Percentiles rank a stretch among this genome's conserved stretches.
Evolutionary conservation across 2,797 vertebrate species (phyloP).

Genomic region (Rhynchonycteris naso): DNA sequence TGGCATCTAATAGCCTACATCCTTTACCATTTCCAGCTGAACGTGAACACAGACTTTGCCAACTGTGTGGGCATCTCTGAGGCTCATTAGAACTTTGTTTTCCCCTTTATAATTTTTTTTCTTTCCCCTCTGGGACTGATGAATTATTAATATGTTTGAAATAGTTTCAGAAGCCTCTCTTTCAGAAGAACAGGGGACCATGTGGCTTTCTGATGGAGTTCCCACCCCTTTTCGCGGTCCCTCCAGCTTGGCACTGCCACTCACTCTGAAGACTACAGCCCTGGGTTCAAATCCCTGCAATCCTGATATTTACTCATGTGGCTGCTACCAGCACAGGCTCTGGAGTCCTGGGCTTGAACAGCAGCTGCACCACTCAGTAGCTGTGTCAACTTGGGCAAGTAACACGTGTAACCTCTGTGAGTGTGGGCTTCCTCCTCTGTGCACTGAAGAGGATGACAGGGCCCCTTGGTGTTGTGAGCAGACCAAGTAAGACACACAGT

Average conservation of each 20-base stretch:
- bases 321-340: not conserved
- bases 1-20: too few relatives aligned
- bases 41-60: constrained; percentile 17
- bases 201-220: constrained; percentile 10
- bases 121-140: constrained; percentile 45
- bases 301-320: not conserved
- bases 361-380: not conserved
- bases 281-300: not conserved
- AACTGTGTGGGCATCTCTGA: not conserved
- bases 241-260: accelerated
- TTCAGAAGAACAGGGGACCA: accelerated
- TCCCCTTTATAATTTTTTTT: constrained; percentile 65
- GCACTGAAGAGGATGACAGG: not conserved
- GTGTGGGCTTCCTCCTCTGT: not conserved
- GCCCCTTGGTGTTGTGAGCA: not conserved
- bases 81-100: constrained; percentile 19
- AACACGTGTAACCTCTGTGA: too few relatives aligned
- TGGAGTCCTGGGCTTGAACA: not conserved
- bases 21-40: not conserved
- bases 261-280: not conserved
- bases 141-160: constrained; percentile 74
- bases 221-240: not conserved
- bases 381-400: not conserved
- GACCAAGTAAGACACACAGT: accelerated
- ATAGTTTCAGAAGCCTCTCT: constrained; percentile 48